Evolutionary conservation across 1,140 invertebrate species (phyloP).

Genomic region (Nymphalis io): DNA sequence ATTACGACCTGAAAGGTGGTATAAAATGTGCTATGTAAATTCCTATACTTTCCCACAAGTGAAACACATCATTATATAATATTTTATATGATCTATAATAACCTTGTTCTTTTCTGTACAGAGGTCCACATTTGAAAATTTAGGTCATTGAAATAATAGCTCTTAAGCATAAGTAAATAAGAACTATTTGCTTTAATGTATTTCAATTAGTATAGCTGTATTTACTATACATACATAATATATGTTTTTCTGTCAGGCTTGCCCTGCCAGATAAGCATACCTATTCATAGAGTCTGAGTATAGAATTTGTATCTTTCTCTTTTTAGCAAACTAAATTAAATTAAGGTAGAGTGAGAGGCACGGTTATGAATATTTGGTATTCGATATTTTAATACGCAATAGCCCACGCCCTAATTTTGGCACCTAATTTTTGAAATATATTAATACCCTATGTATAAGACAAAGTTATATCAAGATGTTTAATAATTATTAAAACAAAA

Average conservation of each 20-base stretch:
- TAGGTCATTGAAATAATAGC: not conserved
- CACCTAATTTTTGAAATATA: constrained; percentile 5
- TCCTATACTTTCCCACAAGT: not conserved
- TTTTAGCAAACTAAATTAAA: constrained; percentile 8
- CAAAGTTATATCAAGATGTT: too few species aligned
- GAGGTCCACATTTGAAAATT: constrained; percentile 1
- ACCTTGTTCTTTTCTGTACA: not conserved
- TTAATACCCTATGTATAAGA: constrained; percentile 5
- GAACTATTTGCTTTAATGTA: not conserved
- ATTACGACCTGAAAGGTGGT: too few species aligned
- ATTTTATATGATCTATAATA: not conserved
- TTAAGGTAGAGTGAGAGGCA: constrained; percentile 10
- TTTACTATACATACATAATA: constrained; percentile 9
- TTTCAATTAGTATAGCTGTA: constrained; percentile 8
- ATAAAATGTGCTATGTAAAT: not conserved
- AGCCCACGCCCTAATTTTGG: constrained; percentile 30
- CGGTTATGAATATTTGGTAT: constrained; percentile 23
- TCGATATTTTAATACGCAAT: constrained; percentile 21
- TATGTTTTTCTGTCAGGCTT: constrained; percentile 19
- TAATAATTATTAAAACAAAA: too few species aligned
- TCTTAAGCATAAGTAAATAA: constrained; percentile 1
- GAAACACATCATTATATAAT: too few species aligned
- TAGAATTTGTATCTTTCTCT: constrained; percentile 21
- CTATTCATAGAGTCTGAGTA: constrained; percentile 20
- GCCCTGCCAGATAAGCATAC: constrained; percentile 22